Evolutionary conservation across 2,113 vertebrate species (phyloP).

Genomic region (Lophochroa leadbeateri): DNA sequence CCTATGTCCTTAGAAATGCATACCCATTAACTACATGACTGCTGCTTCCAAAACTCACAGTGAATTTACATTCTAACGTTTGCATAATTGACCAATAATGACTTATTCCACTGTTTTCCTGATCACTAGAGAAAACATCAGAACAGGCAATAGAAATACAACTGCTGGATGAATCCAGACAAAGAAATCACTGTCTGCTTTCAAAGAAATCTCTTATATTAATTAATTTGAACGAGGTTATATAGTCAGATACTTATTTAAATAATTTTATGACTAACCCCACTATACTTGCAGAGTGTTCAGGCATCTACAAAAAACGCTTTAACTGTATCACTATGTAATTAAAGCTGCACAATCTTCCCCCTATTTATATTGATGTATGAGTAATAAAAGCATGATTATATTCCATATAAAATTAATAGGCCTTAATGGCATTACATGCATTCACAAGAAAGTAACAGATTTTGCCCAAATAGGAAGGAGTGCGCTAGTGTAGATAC

Average conservation of each 20-base stretch:
- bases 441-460: neutral
- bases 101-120: neutral
- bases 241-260: neutral
- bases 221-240: neutral
- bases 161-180: neutral
- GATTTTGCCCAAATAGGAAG: neutral
- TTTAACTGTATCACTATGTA: neutral
- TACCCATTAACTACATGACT: neutral
- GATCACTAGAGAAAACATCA: neutral
- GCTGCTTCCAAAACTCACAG: neutral
- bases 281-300: neutral
- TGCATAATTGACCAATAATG: neutral
- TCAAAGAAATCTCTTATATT: neutral
- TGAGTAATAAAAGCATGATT: neutral
- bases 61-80: neutral
- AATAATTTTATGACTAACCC: neutral
- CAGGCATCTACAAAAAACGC: neutral
- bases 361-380: neutral
- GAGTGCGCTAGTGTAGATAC: neutral
- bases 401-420: neutral
- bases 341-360: neutral
- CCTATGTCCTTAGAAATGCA: neutral
- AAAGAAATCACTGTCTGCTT: neutral
- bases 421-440: neutral
- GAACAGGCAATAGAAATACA: neutral